Percentiles rank a stretch among this genome's conserved stretches.
Evolutionary conservation across 2,888 invertebrate species (phyloP).

Genomic region (Callimorpha dominula): DNA sequence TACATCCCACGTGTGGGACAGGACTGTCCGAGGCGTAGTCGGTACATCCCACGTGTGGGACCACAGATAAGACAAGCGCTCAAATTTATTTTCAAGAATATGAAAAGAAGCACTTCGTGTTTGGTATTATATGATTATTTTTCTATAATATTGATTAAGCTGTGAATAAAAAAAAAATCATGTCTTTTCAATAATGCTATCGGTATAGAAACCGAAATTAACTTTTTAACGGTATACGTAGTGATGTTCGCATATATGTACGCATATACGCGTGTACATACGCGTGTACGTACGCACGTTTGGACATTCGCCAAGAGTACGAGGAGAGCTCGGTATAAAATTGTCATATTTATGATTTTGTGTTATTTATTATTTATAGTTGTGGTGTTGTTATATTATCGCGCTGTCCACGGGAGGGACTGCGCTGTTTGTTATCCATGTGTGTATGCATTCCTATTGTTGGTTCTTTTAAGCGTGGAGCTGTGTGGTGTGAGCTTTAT

Average conservation of each 20-base stretch:
- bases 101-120: slow-evolving; percentile 1
- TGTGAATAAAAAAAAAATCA: neutral
- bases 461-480: slow-evolving; percentile 36
- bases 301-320: neutral
- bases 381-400: slow-evolving; percentile 19
- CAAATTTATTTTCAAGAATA: slow-evolving; percentile 32
- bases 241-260: neutral
- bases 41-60: slow-evolving; percentile 26
- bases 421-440: slow-evolving; percentile 38
- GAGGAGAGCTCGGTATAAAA: slow-evolving; percentile 20
- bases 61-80: slow-evolving; percentile 40
- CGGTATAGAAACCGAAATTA: neutral
- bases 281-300: neutral
- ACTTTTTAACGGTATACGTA: neutral
- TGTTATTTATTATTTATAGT: slow-evolving; percentile 22
- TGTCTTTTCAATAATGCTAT: neutral
- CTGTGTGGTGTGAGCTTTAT: slow-evolving; percentile 9
- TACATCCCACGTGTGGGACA: too few relatives aligned
- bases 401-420: slow-evolving; percentile 6
- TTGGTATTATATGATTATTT: slow-evolving; percentile 11
- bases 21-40: too few relatives aligned
- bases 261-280: neutral
- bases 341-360: slow-evolving; percentile 23
- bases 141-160: neutral
- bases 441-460: slow-evolving; percentile 52